Base-by-base conservation (phyloP, 2,113 vertebrate genomes). In the Pelmatolapia mariae region DNA sequence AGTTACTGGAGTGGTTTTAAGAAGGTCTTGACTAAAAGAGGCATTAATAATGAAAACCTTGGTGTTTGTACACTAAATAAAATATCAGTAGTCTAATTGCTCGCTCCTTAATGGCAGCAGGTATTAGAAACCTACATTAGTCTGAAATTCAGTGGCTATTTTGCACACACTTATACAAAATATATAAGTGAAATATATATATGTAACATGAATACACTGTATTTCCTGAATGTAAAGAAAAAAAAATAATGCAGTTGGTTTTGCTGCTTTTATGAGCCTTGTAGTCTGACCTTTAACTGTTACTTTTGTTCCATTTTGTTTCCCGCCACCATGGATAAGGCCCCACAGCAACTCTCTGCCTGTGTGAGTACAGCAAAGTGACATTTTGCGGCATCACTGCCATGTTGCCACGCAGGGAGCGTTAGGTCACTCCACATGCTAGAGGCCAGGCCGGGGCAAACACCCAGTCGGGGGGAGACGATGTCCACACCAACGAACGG, bases 301-400 rank as follows among this genome's bases (percentile, higher is more conserved):
- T 84, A 89, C 84, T 93, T 53, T 79, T 71, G 83, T 80, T 90
- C 80, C 85, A 90, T 87, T 92, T 91, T 88, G 73, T 86, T 91
- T 87, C 80, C 89, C 66, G 47, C 88, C 86, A 73, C 68, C 36
- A 71, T 24, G 81, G 31, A 57, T 15, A 9, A 84, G 82, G 59
- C 91, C 94, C 94, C n/a, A 83, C 47, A 89, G 93, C 92, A 57
- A 82, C 85, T 78, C 15, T 47, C 80, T 85, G 91, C 91, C 73
- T 92, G 82, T 66, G 82, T 85, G 89, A 92, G 93, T 90, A 78
- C 43, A 4, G 80, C 90, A 89, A 93, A 90, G 92, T 93, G 95
- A 95, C 95, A 94, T 95, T 95, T 95, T 91, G 92, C 93, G 83
- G 91, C 90, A 76, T 87, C 63, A 57, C 91, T 90, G 87, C 92